Evolutionary conservation across 2,888 invertebrate genomes (phyloP), one percentile per base, ranked within the genome.

Genomic region (Mythimna loreyi): DNA sequence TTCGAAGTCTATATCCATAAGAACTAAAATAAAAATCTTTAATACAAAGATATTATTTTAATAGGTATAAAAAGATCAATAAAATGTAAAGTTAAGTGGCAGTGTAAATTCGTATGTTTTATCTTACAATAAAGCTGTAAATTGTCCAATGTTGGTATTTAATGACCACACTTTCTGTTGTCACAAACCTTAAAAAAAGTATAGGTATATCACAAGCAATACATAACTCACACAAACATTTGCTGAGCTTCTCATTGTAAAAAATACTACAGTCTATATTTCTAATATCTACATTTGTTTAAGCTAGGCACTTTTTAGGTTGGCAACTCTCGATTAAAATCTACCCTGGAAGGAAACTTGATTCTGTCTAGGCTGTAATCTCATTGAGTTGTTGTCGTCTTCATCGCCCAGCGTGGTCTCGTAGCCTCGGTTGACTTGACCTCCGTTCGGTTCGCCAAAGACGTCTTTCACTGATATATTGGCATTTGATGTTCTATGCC

Each of bases 401-500:
- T 97, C 97, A 57, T 97, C 97, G 36, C 96, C 95, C 16, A 96
- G 82, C 2, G 97, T 96, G 13, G 96, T 97, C 87, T 98, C 98
- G 88, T 97, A 98, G 5, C 97, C 98, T 82, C 97, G 96, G 92
- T 98, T 98, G 7, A 97, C 95, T 88, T 97, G 98, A 63, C 98
- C 98, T 72, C 96, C 96, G 76, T 96, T 97, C 0, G 97, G 97
- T 89, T 97, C 97, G 5, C 95, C 96, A 84, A 98, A 98, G 0
- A 98, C 97, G 78, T 98, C 98, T 86, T 98, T 98, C 9, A 98
- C 97, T 80, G 97, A 97, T 81, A 97, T 97, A 85, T 97, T 97
- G 0, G 97, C 97, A 75, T 97, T 98, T 49, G 98, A 98, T 71
- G 97, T 97, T 59, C 98, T 96, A 66, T 97, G 97, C 71, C 97